Conservation (phyloP, 2,888 invertebrate genomes). For the Apodemia zela region DNA sequence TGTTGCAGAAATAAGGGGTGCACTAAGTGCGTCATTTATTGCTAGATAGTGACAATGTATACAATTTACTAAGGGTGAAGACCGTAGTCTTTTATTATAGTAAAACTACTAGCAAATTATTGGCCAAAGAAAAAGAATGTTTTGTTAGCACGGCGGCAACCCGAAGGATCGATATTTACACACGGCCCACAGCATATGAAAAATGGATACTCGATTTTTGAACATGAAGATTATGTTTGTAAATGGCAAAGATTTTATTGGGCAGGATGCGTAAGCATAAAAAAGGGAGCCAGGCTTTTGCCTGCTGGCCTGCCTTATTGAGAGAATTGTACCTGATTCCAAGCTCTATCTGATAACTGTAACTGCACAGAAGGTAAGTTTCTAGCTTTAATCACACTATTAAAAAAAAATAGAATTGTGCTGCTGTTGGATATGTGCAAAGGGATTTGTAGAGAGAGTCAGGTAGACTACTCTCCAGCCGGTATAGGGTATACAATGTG, state of each 20-base stretch:
- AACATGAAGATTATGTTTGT: conserved; percentile 66
- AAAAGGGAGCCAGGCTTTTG: conserved; percentile 69
- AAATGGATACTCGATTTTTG: conserved; percentile 76
- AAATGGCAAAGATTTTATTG: conserved; percentile 62
- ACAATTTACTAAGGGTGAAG: conserved; percentile 59
- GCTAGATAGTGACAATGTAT: conserved; percentile 72
- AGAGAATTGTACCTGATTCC: conserved; percentile 58
- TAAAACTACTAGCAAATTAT: conserved; percentile 68
- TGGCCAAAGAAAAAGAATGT: conserved; percentile 76
- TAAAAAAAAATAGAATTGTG: background rate
- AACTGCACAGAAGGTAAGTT: conserved; percentile 50
- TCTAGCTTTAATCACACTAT: no score
- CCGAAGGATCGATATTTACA: conserved; percentile 71
- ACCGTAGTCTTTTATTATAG: conserved; percentile 53
- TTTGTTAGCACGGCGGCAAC: conserved; percentile 66
- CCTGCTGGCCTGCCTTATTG: conserved; percentile 69
- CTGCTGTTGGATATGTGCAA: background rate
- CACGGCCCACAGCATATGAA: conserved; percentile 75
- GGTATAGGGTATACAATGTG: no score
- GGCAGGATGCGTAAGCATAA: conserved; percentile 79
- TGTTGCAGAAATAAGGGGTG: conserved; percentile 74
- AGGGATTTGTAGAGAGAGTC: background rate
- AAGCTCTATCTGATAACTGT: conserved; percentile 65
- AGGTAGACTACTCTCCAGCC: no score
- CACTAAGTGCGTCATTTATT: conserved; percentile 71